A percentile compares a stretch with the other conserved stretches of the same genome.
These are phyloP conservation scores for Harpalus rufipes DNA, from an alignment of 2,888 invertebrate species.

Conservation along the genomic window DNA sequence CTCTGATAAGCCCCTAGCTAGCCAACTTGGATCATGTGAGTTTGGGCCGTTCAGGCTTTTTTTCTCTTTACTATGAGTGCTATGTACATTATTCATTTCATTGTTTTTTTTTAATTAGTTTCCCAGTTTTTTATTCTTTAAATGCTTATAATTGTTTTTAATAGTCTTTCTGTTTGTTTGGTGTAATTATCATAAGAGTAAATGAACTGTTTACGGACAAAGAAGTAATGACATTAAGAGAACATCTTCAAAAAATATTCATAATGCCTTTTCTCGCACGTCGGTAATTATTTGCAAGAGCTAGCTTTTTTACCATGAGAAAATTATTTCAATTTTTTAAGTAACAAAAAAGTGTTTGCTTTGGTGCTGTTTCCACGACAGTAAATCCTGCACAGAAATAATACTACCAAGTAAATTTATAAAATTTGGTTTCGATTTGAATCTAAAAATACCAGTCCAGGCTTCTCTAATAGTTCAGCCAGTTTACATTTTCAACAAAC, in stretches of 20 bases:
- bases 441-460: too few relatives aligned
- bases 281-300: neutral
- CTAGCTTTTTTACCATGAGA: too few relatives aligned
- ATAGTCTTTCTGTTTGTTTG: constrained; percentile 43
- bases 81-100: constrained; percentile 49
- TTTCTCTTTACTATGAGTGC: neutral
- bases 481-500: too few relatives aligned
- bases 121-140: constrained; percentile 55
- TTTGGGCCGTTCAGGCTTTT: constrained; percentile 19
- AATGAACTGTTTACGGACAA: constrained; percentile 49
- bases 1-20: constrained; percentile 17
- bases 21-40: constrained; percentile 51
- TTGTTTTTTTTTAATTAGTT: constrained; percentile 57
- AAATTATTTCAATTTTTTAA: too few relatives aligned
- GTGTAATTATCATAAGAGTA: constrained; percentile 49
- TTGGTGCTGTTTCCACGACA: too few relatives aligned
- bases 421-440: too few relatives aligned
- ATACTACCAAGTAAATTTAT: too few relatives aligned
- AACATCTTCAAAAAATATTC: constrained; percentile 25
- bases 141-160: constrained; percentile 56
- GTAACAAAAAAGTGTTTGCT: too few relatives aligned
- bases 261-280: constrained; percentile 1
- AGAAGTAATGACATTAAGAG: constrained; percentile 41
- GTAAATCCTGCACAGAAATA: too few relatives aligned
- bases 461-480: too few relatives aligned